A percentile compares a stretch with the other conserved stretches of the same genome.
Evolutionary conservation across 1,140 invertebrate species (phyloP).

Genomic region (Probaryconus sp.): DNA sequence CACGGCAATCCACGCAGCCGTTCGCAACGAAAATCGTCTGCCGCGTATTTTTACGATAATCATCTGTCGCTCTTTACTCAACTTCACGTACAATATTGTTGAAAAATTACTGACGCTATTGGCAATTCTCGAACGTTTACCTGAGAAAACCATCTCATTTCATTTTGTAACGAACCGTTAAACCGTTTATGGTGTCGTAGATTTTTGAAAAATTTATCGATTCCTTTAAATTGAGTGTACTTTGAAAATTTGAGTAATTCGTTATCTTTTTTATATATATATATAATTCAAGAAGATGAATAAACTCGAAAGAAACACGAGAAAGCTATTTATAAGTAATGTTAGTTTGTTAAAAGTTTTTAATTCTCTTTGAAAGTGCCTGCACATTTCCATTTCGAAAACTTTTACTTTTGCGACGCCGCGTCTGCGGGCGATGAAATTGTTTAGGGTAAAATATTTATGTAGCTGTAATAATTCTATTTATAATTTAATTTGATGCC

Average conservation of each 20-base stretch:
- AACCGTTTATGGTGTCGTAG: slow-evolving; percentile 45
- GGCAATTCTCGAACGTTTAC: slow-evolving; percentile 16
- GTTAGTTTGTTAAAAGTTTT: too few species aligned
- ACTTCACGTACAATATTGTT: slow-evolving; percentile 17
- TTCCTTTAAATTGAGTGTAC: too few species aligned
- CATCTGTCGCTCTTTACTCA: slow-evolving; percentile 20
- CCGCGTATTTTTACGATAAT: slow-evolving; percentile 9
- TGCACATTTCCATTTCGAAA: too few species aligned
- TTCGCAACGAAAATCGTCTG: slow-evolving; percentile 1
- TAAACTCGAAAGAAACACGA: too few species aligned
- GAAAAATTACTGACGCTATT: slow-evolving; percentile 26
- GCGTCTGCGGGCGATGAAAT: too few species aligned
- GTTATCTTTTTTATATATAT: too few species aligned
- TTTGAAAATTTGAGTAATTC: slow-evolving; percentile 13
- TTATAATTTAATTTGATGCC: background rate
- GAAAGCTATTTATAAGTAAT: too few species aligned
- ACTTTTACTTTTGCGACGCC: too few species aligned
- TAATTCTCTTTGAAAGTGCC: too few species aligned
- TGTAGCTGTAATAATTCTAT: too few species aligned
- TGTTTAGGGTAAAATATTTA: too few species aligned
- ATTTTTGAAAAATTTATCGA: slow-evolving; percentile 23
- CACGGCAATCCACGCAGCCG: background rate
- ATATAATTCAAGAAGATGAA: too few species aligned
- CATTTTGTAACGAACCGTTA: slow-evolving; percentile 56
- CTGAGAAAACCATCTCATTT: slow-evolving; percentile 11